A percentile compares a stretch with the other conserved stretches of the same genome.
Conservation (phyloP, 2,797 vertebrate species). For the Kryptolebias ocellatus region DNA sequence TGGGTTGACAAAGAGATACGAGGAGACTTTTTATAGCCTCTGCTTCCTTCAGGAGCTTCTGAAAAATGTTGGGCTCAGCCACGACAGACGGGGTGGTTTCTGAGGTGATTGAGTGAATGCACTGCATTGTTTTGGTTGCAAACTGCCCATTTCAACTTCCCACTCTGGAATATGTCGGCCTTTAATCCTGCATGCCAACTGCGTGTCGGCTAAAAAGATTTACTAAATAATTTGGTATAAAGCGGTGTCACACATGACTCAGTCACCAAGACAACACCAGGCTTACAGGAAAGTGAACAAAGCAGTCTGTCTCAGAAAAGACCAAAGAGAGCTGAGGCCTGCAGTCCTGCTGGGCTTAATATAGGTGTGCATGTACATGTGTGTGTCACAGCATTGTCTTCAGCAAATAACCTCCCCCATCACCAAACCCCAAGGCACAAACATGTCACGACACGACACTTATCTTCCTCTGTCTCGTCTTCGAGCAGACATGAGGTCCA, state of each 20-base stretch:
- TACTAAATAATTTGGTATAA: conserved; percentile 12
- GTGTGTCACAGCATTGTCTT: conserved; percentile 44
- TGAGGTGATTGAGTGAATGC: not conserved
- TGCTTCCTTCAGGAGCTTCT: conserved; percentile 26
- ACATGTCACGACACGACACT: conserved; percentile 64
- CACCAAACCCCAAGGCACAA: conserved; percentile 45
- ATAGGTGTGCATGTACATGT: conserved; percentile 27
- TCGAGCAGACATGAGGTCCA: conserved; percentile 34
- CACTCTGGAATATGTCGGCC: not conserved
- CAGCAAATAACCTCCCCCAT: conserved; percentile 12
- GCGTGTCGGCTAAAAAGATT: not conserved
- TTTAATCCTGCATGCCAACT: conserved; percentile 6
- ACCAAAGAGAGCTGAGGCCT: conserved; percentile 47
- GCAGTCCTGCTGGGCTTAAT: conserved; percentile 71
- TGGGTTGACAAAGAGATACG: conserved; percentile 15
- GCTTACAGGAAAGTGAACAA: conserved; percentile 70
- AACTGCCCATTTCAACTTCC: conserved; percentile 1
- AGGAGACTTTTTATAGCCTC: conserved; percentile 25
- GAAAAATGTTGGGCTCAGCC: conserved; percentile 10
- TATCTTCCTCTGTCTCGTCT: conserved; percentile 29
- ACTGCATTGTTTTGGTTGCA: not conserved
- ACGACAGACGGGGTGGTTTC: not conserved
- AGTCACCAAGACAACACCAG: conserved; percentile 66
- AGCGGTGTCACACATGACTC: conserved; percentile 9
- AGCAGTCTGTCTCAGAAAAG: conserved; percentile 37